A percentile compares a stretch with the other conserved stretches of the same genome.
Conservation (phyloP, 2,113 vertebrate species). For the Helogale parvula region DNA sequence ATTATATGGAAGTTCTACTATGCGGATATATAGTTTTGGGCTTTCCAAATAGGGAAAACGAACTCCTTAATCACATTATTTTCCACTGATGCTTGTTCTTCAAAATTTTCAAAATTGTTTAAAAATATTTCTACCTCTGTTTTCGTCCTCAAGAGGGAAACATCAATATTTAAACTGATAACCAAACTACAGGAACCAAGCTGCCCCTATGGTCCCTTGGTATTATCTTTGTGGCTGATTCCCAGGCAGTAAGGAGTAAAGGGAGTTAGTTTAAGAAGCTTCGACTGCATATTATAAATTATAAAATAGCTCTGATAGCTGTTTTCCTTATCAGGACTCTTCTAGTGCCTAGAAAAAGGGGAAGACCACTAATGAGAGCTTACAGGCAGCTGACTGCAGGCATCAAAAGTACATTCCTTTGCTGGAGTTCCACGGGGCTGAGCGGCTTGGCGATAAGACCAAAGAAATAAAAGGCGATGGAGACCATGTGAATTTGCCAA, state of each 20-base stretch:
- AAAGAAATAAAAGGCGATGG: conserved; percentile 1
- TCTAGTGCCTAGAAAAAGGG: neutral
- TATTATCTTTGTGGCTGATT: neutral
- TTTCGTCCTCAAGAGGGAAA: conserved; percentile 47
- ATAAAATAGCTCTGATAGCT: neutral
- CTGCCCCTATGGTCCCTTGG: neutral
- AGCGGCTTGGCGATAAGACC: neutral
- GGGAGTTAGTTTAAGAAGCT: conserved; percentile 3
- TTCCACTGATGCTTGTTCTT: neutral
- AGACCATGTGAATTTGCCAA: neutral
- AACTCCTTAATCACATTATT: conserved; percentile 35
- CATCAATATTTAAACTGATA: conserved; percentile 18
- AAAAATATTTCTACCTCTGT: conserved; percentile 6
- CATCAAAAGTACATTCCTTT: conserved; percentile 6
- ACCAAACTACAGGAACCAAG: neutral
- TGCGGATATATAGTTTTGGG: neutral
- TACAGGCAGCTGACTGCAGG: neutral
- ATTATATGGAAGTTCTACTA: neutral
- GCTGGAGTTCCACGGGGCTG: neutral
- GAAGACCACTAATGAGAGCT: neutral
- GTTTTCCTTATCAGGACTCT: conserved; percentile 25
- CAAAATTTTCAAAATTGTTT: neutral
- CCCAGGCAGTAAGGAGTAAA: neutral
- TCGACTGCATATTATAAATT: conserved; percentile 6
- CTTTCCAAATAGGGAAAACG: neutral